phyloP scores from a whole-genome alignment of 53 echinoderm and acorn worm genomes.

The Apostichopus leukothele region DNA sequence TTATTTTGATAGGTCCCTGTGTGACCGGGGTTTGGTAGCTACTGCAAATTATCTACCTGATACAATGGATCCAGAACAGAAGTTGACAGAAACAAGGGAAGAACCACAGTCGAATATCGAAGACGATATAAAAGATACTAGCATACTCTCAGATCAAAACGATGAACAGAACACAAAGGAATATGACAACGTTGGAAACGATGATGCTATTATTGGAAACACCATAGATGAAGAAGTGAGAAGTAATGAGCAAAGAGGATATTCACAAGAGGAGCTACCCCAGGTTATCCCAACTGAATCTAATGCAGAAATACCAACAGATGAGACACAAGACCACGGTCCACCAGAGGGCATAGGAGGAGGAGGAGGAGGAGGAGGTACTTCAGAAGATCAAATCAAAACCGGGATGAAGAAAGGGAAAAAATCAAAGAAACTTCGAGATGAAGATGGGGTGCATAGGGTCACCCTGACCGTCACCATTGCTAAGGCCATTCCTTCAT shows the following conservation, averaged over 20 bases:
- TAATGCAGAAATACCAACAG: background rate
- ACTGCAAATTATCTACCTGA: background rate
- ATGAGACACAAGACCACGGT: background rate
- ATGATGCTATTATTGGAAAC: background rate
- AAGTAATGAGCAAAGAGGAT: background rate
- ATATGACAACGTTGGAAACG: background rate
- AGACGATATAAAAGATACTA: background rate
- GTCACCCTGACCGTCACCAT: constrained; percentile 93
- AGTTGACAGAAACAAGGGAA: background rate
- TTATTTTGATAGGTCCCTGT: background rate
- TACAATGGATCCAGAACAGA: background rate
- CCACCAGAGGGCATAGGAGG: background rate
- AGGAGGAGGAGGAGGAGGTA: background rate
- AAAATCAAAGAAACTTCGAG: constrained; percentile 18
- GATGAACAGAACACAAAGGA: background rate
- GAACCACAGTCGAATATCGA: background rate
- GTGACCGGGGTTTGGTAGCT: background rate
- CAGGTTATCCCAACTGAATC: background rate
- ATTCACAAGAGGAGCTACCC: background rate
- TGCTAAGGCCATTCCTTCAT: constrained; percentile 95
- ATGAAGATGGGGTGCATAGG: constrained; percentile 70
- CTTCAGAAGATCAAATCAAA: constrained; percentile 6
- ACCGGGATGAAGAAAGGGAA: constrained; percentile 48
- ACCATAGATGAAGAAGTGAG: background rate
- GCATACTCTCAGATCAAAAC: background rate